Evolutionary conservation across 2,888 invertebrate genomes (phyloP), one percentile per base, ranked within the genome.

Genomic region (Helobdella robusta): DNA sequence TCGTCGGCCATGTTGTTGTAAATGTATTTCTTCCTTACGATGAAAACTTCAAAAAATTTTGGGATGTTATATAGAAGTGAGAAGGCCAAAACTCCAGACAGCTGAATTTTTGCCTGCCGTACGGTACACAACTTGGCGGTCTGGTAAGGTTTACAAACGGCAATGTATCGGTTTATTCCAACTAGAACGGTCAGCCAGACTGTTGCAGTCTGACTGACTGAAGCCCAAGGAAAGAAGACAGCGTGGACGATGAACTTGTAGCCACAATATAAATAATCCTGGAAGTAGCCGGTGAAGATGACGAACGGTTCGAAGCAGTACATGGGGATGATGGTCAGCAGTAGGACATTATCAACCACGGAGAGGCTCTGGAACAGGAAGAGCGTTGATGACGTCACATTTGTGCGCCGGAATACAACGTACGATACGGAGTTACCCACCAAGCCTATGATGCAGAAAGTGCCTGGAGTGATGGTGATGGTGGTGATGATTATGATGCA

Each of bases 341-440:
- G 62, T 56, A 72, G 66, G 4, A 67, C 8, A 15, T 65, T 66
- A 64, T 72, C 72, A 36, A 70, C 68, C 30, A 70, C 28, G 46
- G 70, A 64, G 11, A 72, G 66, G 25, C 67, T 48, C 30, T 72
- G 71, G 67, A 72, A 72, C 50, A 72, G 68, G 65, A 72, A 72
- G 6, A 69, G 64, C 4, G 72, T 68, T 15, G 72, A 72, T 4
- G 72, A 72, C 67, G 72, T 72, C 52, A 70, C 64, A 30, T 65
- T 68, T 65, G 71, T 72, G 52, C 59, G 67, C 60, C 64, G 60
- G 66, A 72, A 72, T n/a, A 72, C 70, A 20, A 59, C 23, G 62
- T 66, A 72, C 18, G 71, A 59, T 20, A 67, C 25, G 23, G 67
- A 59, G 64, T 72, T 72, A 28, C 70, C 72, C 34, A 70, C 36